Evolutionary conservation across 2,113 vertebrate species (phyloP).

Genomic region (Ceyx cyanopectus): DNA sequence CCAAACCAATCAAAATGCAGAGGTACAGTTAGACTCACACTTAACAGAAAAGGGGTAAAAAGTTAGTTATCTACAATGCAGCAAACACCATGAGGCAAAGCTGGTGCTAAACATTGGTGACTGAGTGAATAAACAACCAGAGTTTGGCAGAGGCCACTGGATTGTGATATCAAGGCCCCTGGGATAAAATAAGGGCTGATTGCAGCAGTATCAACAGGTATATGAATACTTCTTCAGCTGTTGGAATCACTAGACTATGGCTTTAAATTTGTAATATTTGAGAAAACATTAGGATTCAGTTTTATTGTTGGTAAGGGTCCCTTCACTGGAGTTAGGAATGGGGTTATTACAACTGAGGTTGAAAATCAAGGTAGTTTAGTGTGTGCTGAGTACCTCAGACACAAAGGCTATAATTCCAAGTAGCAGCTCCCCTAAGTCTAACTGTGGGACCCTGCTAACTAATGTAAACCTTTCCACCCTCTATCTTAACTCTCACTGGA

Average conservation of each 20-base stretch:
- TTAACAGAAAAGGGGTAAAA: neutral
- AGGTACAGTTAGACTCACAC: neutral
- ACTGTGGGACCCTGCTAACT: neutral
- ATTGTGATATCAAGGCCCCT: neutral
- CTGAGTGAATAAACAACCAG: neutral
- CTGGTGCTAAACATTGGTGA: neutral
- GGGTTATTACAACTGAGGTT: neutral
- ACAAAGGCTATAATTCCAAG: neutral
- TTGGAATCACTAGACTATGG: neutral
- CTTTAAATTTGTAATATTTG: neutral
- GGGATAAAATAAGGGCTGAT: neutral
- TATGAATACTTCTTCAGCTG: neutral
- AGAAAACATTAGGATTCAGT: neutral
- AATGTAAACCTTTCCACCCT: neutral
- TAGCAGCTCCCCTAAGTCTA: neutral
- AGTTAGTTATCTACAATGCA: neutral
- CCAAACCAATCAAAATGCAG: neutral
- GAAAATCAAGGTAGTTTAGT: neutral
- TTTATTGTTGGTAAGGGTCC: neutral
- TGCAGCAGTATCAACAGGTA: neutral
- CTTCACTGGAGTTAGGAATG: neutral
- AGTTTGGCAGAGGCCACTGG: neutral
- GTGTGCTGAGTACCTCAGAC: neutral
- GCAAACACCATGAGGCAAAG: neutral
- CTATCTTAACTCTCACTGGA: neutral